Evolutionary conservation across 2,113 vertebrate genomes (phyloP).

Genomic region (Oplegnathus fasciatus): DNA sequence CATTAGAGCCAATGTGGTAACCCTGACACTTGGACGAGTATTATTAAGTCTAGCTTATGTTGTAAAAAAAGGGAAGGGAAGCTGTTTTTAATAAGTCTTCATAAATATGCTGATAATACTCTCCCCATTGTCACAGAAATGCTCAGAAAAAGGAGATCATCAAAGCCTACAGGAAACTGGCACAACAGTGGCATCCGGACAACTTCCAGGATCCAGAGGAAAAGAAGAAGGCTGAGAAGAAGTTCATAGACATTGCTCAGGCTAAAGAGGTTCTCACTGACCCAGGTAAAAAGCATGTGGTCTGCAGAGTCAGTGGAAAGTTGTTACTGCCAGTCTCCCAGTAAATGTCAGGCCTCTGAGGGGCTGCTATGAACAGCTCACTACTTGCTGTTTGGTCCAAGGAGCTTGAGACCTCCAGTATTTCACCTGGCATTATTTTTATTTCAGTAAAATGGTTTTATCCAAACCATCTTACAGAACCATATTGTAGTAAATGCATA

Average conservation of each 20-base stretch:
- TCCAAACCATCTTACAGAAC: neutral
- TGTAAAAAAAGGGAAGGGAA: neutral
- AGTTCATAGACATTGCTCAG: constrained; percentile 97
- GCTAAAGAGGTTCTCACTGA: constrained; percentile 99
- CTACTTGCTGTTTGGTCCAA: neutral
- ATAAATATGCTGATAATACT: constrained; percentile 30
- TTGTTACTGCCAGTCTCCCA: constrained; percentile 17
- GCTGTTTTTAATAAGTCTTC: neutral
- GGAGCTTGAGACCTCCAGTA: neutral
- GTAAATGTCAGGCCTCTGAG: constrained; percentile 44
- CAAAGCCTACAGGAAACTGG: constrained; percentile 97
- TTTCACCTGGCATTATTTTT: neutral
- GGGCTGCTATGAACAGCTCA: neutral
- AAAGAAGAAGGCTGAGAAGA: constrained; percentile 97
- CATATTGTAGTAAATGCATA: neutral
- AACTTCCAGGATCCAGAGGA: constrained; percentile 96
- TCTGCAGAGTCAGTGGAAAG: neutral
- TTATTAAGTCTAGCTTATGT: constrained; percentile 22
- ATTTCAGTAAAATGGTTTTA: neutral
- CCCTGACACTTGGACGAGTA: neutral
- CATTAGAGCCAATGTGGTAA: constrained; percentile 4
- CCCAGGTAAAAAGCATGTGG: constrained; percentile 86
- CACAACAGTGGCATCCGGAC: constrained; percentile 98
- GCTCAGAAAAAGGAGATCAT: constrained; percentile 98
- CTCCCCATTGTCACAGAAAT: constrained; percentile 83